Evolutionary conservation across 2,113 vertebrate species (phyloP).

Genomic region (Setophaga petechia): DNA sequence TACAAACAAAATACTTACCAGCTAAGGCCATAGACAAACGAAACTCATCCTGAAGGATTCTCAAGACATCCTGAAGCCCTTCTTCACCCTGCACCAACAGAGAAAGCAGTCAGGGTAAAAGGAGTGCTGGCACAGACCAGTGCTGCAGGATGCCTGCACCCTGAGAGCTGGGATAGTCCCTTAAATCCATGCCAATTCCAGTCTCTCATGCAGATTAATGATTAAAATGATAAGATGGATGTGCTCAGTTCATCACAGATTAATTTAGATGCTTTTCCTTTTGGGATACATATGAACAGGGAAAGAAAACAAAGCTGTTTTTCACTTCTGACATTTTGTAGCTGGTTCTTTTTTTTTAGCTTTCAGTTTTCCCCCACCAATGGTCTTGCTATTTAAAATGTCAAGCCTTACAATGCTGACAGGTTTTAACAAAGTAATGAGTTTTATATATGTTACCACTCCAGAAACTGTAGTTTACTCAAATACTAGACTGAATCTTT

Average conservation of each 20-base stretch:
- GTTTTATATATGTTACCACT: neutral
- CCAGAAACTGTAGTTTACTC: neutral
- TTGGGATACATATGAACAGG: neutral
- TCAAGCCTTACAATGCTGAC: neutral
- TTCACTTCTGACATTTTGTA: constrained; percentile 33
- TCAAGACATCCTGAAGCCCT: constrained; percentile 85
- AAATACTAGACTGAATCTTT: neutral
- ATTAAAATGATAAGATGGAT: constrained; percentile 3
- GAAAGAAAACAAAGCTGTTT: constrained; percentile 47
- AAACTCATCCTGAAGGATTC: constrained; percentile 90
- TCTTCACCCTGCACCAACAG: constrained; percentile 82
- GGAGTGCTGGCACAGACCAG: neutral
- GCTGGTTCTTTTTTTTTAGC: neutral
- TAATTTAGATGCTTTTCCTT: constrained; percentile 28
- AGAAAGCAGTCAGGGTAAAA: neutral
- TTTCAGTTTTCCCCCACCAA: neutral
- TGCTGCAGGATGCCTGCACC: neutral
- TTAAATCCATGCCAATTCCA: neutral
- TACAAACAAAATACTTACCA: constrained; percentile 70
- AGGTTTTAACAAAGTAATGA: neutral
- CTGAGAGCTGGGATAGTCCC: constrained; percentile 34
- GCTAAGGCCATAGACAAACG: constrained; percentile 87
- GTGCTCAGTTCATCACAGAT: neutral
- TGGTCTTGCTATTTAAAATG: constrained; percentile 12
- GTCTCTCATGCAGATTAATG: neutral